phyloP scores from a whole-genome alignment of 2,113 vertebrate genomes.

The Ciconia maguari region DNA sequence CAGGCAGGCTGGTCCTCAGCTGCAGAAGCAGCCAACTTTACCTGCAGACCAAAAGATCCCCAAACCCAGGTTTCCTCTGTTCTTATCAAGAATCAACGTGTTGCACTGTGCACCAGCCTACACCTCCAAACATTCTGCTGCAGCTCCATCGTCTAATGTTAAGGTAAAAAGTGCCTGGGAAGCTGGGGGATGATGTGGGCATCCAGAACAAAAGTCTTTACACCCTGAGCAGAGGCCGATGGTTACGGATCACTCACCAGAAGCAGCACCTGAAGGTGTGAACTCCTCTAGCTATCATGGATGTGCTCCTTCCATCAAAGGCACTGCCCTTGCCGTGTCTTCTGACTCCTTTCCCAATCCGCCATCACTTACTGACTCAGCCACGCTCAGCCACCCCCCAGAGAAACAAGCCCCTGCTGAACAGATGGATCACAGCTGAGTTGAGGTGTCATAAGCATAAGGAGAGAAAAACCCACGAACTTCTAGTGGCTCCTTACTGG shows the following conservation, averaged over 20 bases:
- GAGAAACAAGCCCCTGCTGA: neutral
- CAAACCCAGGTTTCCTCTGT: neutral
- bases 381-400: neutral
- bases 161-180: neutral
- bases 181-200: neutral
- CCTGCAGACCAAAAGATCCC: neutral
- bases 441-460: neutral
- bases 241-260: neutral
- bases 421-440: neutral
- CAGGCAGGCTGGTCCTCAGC: neutral
- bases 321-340: neutral
- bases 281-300: neutral
- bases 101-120: neutral
- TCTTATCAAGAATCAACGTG: neutral
- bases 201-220: neutral
- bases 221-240: neutral
- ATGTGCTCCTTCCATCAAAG: neutral
- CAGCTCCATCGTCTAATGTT: neutral
- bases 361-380: neutral
- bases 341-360: neutral
- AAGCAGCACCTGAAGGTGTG: neutral
- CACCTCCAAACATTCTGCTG: neutral
- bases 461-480: neutral
- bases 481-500: neutral
- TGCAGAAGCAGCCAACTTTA: neutral